Evolutionary conservation across 2,113 vertebrate genomes (phyloP).

Genomic region (Condylura cristata): DNA sequence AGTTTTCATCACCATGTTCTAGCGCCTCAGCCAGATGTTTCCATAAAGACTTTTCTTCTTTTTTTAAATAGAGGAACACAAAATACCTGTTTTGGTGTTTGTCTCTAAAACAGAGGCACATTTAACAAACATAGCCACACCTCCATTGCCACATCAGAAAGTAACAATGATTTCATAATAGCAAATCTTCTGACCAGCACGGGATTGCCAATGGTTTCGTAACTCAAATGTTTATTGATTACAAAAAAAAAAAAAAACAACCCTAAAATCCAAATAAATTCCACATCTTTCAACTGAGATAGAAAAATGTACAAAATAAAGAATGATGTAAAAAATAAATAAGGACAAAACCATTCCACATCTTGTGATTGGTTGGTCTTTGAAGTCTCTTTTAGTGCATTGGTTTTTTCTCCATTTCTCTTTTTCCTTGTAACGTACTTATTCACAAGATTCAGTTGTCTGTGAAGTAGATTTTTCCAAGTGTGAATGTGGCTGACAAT

Average conservation of each 20-base stretch:
- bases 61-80: background rate
- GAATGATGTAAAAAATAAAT: too few relatives aligned
- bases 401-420: background rate
- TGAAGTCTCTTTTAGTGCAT: background rate
- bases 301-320: too few relatives aligned
- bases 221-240: slow-evolving; percentile 25
- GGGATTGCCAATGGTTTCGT: slow-evolving; percentile 9
- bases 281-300: too few relatives aligned
- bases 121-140: slow-evolving; percentile 1
- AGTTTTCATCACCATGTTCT: background rate
- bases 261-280: background rate
- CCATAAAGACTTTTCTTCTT: background rate
- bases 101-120: slow-evolving; percentile 23
- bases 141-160: slow-evolving; percentile 10
- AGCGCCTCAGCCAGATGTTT: background rate
- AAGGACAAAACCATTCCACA: too few relatives aligned
- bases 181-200: background rate
- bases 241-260: background rate
- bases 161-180: slow-evolving; percentile 5
- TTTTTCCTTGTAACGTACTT: background rate
- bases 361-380: background rate
- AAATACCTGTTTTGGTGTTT: background rate
- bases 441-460: background rate
- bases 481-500: background rate
- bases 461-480: background rate